Percentiles rank a stretch among this genome's conserved stretches.
Conservation (phyloP, 2,797 vertebrate species). For the Tauraco hartlaubi region DNA sequence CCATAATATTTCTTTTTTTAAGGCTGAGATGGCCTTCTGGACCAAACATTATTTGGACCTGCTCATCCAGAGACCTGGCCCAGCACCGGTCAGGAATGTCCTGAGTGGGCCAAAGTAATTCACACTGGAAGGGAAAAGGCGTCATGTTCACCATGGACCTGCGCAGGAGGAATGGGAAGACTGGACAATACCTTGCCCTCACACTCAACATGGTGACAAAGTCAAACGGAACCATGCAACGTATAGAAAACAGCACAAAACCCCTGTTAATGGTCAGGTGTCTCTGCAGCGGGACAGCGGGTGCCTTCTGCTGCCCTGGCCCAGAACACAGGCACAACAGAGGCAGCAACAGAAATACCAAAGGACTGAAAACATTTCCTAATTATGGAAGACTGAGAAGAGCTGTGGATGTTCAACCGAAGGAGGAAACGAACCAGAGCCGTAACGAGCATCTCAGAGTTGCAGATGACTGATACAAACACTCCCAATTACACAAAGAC, state of each 20-base stretch:
- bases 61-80: not conserved
- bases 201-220: fast-evolving
- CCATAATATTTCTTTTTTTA: not conserved
- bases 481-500: not conserved
- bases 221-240: not conserved
- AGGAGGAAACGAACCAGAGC: not conserved
- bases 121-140: not conserved
- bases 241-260: not conserved
- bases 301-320: not conserved
- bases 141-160: fast-evolving
- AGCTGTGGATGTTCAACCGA: not conserved
- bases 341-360: not conserved
- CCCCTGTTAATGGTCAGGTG: not conserved
- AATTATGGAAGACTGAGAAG: not conserved
- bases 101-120: not conserved
- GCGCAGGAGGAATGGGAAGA: not conserved
- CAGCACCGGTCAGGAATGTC: not conserved
- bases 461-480: not conserved
- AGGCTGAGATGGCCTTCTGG: not conserved
- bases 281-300: not conserved
- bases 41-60: not conserved
- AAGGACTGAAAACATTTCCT: not conserved
- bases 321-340: not conserved
- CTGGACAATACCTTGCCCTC: not conserved
- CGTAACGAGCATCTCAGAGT: not conserved